A percentile compares a stretch with the other conserved stretches of the same genome.
These are phyloP conservation scores for Notodonta dromedarius DNA, from an alignment of 2,888 invertebrate genomes.

Conservation along the genomic window DNA sequence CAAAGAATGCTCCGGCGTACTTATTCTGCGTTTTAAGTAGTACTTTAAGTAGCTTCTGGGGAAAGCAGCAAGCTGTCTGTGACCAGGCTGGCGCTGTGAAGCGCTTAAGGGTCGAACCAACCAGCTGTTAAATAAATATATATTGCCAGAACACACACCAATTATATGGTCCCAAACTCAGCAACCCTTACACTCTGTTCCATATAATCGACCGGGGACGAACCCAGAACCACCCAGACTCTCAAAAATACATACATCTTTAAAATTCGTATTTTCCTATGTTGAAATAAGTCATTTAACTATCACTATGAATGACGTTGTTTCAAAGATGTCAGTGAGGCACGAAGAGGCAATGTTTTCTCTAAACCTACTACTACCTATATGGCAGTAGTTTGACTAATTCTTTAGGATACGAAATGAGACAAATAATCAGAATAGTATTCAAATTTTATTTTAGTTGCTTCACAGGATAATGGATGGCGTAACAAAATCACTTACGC, in stretches of 20 bases:
- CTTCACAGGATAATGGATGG: neutral
- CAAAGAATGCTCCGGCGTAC: slow-evolving; percentile 1
- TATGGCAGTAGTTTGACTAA: neutral
- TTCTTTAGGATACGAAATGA: neutral
- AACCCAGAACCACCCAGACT: too few relatives aligned
- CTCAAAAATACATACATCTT: too few relatives aligned
- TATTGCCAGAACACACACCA: too few relatives aligned
- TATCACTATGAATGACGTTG: neutral
- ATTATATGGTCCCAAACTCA: too few relatives aligned
- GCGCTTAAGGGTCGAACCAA: neutral
- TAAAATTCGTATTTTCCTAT: too few relatives aligned
- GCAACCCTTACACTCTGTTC: too few relatives aligned
- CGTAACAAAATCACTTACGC: too few relatives aligned
- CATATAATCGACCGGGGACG: too few relatives aligned
- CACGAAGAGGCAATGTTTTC: neutral
- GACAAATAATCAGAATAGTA: neutral
- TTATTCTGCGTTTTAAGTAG: slow-evolving; percentile 16
- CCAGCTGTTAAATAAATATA: neutral
- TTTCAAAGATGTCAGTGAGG: neutral
- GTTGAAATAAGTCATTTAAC: neutral
- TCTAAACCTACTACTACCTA: neutral
- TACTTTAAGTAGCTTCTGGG: slow-evolving; percentile 19
- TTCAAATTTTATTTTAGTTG: too few relatives aligned
- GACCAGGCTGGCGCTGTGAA: neutral
- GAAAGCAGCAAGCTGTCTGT: slow-evolving; percentile 11